Percentiles rank a stretch among this genome's conserved stretches.
phyloP scores from a whole-genome alignment of 2,888 invertebrate genomes.

The Copidosoma aretas region DNA sequence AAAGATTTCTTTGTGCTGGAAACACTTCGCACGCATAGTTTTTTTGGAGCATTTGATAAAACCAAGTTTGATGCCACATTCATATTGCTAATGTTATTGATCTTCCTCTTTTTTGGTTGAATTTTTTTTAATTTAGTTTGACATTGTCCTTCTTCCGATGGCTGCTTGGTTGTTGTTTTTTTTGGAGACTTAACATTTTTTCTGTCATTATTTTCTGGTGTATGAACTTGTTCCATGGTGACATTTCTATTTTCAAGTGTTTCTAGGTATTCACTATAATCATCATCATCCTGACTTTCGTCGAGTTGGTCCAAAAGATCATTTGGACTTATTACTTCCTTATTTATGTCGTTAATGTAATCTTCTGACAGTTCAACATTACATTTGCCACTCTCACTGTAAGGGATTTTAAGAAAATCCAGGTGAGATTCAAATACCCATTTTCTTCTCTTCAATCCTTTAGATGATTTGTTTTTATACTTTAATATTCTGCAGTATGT shows the following conservation, averaged over 20 bases:
- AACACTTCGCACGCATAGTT: conserved; percentile 31
- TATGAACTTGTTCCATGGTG: conserved; percentile 9
- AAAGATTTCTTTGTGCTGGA: conserved; percentile 10
- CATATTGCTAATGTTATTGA: conserved; percentile 24
- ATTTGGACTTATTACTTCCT: conserved; percentile 51
- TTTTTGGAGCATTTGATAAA: conserved; percentile 4
- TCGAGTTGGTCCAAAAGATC: conserved; percentile 57
- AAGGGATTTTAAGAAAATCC: conserved; percentile 58
- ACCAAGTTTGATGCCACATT: conserved; percentile 23
- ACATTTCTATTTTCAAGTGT: conserved; percentile 48
- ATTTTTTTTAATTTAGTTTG: conserved; percentile 57
- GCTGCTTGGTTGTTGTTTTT: conserved; percentile 20
- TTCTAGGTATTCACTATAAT: conserved; percentile 58
- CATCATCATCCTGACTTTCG: conserved; percentile 54
- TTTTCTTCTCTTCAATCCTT: conserved; percentile 56
- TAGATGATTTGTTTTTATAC: conserved; percentile 56
- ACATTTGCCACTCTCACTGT: conserved; percentile 41
- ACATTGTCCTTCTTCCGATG: conserved; percentile 43
- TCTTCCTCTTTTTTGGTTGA: conserved; percentile 46
- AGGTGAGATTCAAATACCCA: conserved; percentile 60
- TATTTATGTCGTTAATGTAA: conserved; percentile 56
- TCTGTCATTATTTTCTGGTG: conserved; percentile 14
- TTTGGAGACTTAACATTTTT: conserved; percentile 20
- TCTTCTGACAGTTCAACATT: conserved; percentile 55
- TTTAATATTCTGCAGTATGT: conserved; percentile 59